Evolutionary conservation across 2,888 invertebrate species (phyloP).

Genomic region (Dasypogon diadema): DNA sequence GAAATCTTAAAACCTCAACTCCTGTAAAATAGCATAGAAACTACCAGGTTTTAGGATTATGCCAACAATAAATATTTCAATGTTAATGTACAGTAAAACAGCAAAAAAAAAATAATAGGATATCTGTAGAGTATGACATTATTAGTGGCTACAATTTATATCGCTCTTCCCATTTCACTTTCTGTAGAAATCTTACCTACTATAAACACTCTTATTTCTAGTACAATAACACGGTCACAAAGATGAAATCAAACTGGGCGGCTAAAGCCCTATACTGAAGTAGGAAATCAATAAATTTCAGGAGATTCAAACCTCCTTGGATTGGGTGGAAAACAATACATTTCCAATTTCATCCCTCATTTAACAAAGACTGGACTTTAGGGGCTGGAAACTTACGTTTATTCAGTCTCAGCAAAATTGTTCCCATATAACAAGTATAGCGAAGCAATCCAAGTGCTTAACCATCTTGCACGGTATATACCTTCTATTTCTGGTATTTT

Average conservation of each 20-base stretch:
- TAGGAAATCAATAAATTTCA: constrained; percentile 38
- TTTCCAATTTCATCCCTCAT: constrained; percentile 53
- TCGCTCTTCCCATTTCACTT: too few species aligned
- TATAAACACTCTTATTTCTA: neutral
- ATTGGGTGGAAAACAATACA: constrained; percentile 45
- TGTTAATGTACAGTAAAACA: too few species aligned
- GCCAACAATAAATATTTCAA: too few species aligned
- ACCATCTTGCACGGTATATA: neutral
- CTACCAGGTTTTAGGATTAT: too few species aligned
- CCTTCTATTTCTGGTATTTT: neutral
- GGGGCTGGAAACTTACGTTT: constrained; percentile 50
- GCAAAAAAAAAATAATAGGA: too few species aligned
- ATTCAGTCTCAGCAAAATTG: constrained; percentile 50
- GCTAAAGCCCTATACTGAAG: neutral
- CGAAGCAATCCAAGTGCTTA: neutral
- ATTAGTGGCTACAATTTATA: too few species aligned
- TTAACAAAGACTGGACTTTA: constrained; percentile 47
- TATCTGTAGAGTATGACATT: too few species aligned
- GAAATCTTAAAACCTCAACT: too few species aligned
- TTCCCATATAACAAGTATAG: neutral
- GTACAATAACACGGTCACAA: neutral
- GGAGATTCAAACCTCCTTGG: constrained; percentile 44
- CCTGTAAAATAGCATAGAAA: too few species aligned
- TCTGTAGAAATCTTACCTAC: too few species aligned
- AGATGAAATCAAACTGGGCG: neutral